phyloP scores from a whole-genome alignment of 2,797 vertebrate genomes.

The Scolopax bukidnonensis region DNA sequence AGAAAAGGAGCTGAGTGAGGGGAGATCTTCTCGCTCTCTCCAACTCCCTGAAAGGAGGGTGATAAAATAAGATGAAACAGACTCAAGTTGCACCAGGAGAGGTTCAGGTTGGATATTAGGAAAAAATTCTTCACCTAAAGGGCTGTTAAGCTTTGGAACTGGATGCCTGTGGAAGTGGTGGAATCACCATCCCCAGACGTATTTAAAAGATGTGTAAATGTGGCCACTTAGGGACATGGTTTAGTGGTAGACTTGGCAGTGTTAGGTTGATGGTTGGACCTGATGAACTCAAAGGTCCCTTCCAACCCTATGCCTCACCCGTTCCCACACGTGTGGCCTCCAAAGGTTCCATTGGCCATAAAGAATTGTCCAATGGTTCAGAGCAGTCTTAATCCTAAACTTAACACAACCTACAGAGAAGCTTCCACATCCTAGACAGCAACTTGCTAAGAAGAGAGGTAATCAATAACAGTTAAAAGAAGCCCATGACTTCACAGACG shows the following conservation, averaged over 20 bases:
- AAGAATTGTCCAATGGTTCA: rapidly evolving
- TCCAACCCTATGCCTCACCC: not conserved
- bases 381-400: not conserved
- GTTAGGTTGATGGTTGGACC: not conserved
- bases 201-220: not conserved
- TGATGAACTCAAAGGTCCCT: not conserved
- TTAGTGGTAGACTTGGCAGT: not conserved
- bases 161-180: too few relatives aligned
- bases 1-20: not conserved
- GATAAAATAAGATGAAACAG: not conserved
- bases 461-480: rapidly evolving
- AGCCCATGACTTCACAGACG: rapidly evolving
- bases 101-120: too few relatives aligned
- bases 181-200: not conserved
- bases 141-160: not conserved
- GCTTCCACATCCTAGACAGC: not conserved
- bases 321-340: not conserved
- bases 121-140: not conserved
- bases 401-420: not conserved
- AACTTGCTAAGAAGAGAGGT: too few relatives aligned
- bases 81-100: not conserved
- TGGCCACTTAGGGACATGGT: not conserved
- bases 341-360: not conserved
- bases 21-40: not conserved
- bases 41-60: not conserved